Evolutionary conservation across 1,140 invertebrate species (phyloP).

Genomic region (Drosophila ambigua): DNA sequence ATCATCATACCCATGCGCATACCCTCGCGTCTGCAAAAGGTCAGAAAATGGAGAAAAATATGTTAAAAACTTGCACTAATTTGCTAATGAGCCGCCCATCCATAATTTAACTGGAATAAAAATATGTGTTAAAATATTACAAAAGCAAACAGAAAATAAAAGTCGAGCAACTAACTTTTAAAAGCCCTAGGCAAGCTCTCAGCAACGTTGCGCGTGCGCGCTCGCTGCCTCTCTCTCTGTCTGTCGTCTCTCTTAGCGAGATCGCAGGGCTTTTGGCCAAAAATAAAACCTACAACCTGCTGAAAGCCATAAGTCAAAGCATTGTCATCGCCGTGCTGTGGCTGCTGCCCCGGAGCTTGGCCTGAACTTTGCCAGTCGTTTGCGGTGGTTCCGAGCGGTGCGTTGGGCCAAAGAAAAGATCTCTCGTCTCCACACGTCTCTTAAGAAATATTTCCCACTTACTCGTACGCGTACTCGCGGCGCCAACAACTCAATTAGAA

Average conservation of each 20-base stretch:
- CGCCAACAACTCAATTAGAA: slow-evolving; percentile 48
- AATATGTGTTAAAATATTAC: slow-evolving; percentile 57
- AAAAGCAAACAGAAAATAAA: slow-evolving; percentile 41
- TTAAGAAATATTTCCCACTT: slow-evolving; percentile 24
- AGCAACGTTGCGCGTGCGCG: slow-evolving; percentile 35
- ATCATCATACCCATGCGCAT: too few species aligned
- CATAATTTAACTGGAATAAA: slow-evolving; percentile 51
- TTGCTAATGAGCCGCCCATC: slow-evolving; percentile 66
- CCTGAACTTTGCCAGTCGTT: slow-evolving; percentile 75
- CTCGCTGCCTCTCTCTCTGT: slow-evolving; percentile 6
- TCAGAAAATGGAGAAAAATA: neutral
- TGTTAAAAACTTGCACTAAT: slow-evolving; percentile 68
- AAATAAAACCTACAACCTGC: slow-evolving; percentile 14
- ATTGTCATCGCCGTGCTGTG: slow-evolving; percentile 34
- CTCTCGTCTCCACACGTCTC: slow-evolving; percentile 14
- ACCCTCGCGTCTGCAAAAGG: neutral
- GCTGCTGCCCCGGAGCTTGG: slow-evolving; percentile 39
- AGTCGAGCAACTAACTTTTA: slow-evolving; percentile 45
- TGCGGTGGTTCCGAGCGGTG: slow-evolving; percentile 66
- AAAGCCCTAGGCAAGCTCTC: slow-evolving; percentile 33
- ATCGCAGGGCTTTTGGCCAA: slow-evolving; percentile 50
- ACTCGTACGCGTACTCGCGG: too few species aligned
- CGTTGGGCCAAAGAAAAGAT: slow-evolving; percentile 45
- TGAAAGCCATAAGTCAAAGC: slow-evolving; percentile 60
- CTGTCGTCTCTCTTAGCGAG: slow-evolving; percentile 16